Evolutionary conservation across 2,113 vertebrate genomes (phyloP), one percentile per base, ranked within the genome.

Genomic region (Leucopsar rothschildi): DNA sequence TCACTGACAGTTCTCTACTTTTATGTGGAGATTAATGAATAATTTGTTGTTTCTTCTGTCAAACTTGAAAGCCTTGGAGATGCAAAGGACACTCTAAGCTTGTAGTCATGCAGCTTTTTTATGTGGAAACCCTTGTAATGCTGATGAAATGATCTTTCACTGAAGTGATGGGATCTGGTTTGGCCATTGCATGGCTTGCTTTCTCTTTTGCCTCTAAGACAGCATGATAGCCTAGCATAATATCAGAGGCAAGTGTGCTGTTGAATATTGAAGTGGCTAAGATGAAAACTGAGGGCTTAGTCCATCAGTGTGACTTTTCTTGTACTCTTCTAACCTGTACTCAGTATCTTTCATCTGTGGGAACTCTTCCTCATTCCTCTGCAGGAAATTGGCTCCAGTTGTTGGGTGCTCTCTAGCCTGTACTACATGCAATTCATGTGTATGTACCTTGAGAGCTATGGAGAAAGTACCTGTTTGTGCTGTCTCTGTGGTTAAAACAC

Each of bases 261-360:
- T 24, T 89, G 65, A 79, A 37, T 89, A 27, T 39, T 70, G 65
- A 86, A 91, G 66, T 76, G 0, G 0, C 24, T 11, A 28, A 42
- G n/a, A 53, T 76, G 53, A 61, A 91, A 92, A 49, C 22, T 0
- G 3, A 66, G 39, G 27, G 15, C 37, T 82, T 21, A 27, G 37
- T 60, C 24, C 15, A 6, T 55, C 69, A 18, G 31, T 33, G 8
- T 64, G 45, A 33, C 49, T 81, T 64, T 47, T 8, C 22, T 87
- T 53, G 20, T 31, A 15, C 29, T n/a, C 31, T 5, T 7, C n/a
- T 71, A 35, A 70, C 18, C 6, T 56, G 24, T 23, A 29, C 28
- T 76, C 0, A 0, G 4, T 53, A 6, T 28, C 15, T 31, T 65
- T 72, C 0, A 0, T 44, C 55, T 50, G 5, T 33, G 42, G 53